Evolutionary conservation across 2,888 invertebrate genomes (phyloP), one percentile per base, ranked within the genome.

Genomic region (Oxyscelio sp.): DNA sequence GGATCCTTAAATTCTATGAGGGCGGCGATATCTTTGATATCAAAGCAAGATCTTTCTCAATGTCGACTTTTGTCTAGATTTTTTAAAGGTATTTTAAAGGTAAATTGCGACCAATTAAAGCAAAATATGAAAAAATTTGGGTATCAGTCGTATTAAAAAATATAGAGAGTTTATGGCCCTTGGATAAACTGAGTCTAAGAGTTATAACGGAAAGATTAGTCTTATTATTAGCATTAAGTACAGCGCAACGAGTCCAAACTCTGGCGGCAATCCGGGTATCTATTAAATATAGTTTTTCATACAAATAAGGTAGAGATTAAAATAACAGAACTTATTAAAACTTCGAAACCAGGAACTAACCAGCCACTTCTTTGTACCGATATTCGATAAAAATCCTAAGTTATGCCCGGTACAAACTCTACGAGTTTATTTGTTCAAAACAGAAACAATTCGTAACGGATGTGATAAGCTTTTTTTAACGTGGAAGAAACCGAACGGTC

Each of bases 71-170:
- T 79, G 2, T 58, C 63, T n/a, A 82, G 79, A 68, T 80, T 83
- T 38, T 45, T 85, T 1, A 65, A 59, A 22, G 80, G 73, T 0
- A 24, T 68, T 0, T 73, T 70, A n/a, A n/a, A n/a, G n/a, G n/a
- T 22, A 54, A 40, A 2, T 45, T 63, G 2, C 43, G 83, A 2
- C 77, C 83, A 4, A 17, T 22, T 0, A 68, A 54, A 22, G 48
- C 85, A 0, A 85, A 68, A 52, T 85, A 77, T 43, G 31, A 56
- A 8, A 19, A 9, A 5, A 80, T 70, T 2, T 83, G 83, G 82
- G 79, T 74, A 13, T 63, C 52, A 2, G 27, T 73, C 0, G 79
- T 84, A 9, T 15, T 68, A 13, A 4, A 58, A 19, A 19, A 38
- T 34, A 27, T 74, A 1, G 75, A 56, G 19, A 19, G 4, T 0